phyloP scores from a whole-genome alignment of 2,113 vertebrate genomes.

The Willisornis vidua region DNA sequence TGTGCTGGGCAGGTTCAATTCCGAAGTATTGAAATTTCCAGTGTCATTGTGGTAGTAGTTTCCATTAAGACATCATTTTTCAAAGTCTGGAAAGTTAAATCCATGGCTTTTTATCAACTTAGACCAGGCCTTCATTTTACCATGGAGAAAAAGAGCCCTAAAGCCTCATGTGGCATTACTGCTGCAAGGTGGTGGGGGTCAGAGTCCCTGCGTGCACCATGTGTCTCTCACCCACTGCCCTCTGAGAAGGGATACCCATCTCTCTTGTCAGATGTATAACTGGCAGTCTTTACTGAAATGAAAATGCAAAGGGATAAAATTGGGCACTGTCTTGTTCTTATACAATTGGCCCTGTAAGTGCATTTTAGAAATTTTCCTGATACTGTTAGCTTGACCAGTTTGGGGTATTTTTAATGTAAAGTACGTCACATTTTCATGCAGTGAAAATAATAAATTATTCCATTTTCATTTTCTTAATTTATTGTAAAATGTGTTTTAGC shows the following conservation, averaged over 20 bases:
- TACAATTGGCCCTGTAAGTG: not conserved
- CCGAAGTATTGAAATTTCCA: not conserved
- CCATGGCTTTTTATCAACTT: not conserved
- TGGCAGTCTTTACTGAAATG: not conserved
- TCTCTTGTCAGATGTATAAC: not conserved
- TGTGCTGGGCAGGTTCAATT: not conserved
- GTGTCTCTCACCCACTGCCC: accelerated
- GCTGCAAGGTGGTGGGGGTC: not conserved
- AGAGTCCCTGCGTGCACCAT: not conserved
- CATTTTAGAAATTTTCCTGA: not conserved
- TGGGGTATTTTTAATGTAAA: not conserved
- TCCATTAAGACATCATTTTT: not conserved
- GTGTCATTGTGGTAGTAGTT: not conserved
- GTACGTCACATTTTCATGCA: not conserved
- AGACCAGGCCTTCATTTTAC: not conserved
- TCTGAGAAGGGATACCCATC: not conserved
- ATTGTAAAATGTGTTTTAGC: not conserved
- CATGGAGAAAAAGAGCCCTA: not conserved
- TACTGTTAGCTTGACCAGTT: not conserved
- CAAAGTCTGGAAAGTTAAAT: not conserved
- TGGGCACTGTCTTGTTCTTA: not conserved
- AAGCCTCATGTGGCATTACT: not conserved
- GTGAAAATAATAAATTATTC: not conserved
- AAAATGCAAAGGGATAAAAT: not conserved
- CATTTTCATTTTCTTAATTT: not conserved